Base-by-base conservation (phyloP, 2,888 invertebrate species). In the Lasiommata megera region DNA sequence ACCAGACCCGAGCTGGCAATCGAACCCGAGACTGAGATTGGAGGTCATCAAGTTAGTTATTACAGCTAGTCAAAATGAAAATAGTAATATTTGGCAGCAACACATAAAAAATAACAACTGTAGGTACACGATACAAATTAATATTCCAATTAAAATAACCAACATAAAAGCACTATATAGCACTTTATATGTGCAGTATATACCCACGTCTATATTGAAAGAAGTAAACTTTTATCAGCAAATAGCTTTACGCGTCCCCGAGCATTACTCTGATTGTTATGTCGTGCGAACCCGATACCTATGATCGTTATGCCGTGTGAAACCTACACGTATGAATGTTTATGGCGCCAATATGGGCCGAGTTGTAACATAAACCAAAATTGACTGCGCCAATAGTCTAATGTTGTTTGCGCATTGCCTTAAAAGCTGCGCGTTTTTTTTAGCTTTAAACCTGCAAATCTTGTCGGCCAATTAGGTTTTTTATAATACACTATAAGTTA, bases 351-450 rank as follows among this genome's bases (percentile, higher is more conserved):
- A 58, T 58, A 58, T 52, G 16, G 34, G 41, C 41, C 31, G 58
- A 57, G 50, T 41, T 53, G 57, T 52, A 36, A 50, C 43, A 61
- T 61, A 58, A 61, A 61, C 58, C 52, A 52, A 56, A 59, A 59
- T 59, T 59, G 54, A 59, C 51, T 59, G 51, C 44, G 34, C 55
- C 34, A 38, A 59, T 51, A 55, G 44, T 52, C 46, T 55, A 51
- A 54, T 11, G 34, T 34, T 34, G 34, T 3, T 34, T 34, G 3
- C 34, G 11, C 11, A 34, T 34, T 34, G 11, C 34, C 23, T 23
- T 23, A 3, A 23, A 5, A 23, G 5, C 23, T 3, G 34, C 34
- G 11, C 9, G 11, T 34, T 34, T 3, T 1, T 9, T 6, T 31
- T 31, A 5, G 31, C 9, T 7, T 31, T 6, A n/a, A n/a, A n/a